These are phyloP conservation scores for Saxicola maurus DNA, from an alignment of 2,797 vertebrate species.

Conservation along the genomic window DNA sequence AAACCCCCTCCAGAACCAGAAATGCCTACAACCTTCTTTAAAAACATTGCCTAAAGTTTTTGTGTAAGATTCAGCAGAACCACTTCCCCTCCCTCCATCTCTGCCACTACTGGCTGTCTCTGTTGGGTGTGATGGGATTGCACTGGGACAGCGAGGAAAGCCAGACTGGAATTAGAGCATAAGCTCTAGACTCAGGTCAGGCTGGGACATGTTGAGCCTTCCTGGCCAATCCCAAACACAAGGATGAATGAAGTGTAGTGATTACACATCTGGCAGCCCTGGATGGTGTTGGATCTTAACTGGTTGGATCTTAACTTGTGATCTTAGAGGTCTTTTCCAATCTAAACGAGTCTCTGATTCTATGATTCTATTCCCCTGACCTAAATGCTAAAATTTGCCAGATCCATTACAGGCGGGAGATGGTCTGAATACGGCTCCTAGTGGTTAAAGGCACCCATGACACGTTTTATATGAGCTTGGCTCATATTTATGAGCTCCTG, in stretches of 20 bases:
- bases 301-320: background rate
- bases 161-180: background rate
- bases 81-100: background rate
- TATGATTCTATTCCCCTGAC: background rate
- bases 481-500: background rate
- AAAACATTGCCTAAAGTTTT: background rate
- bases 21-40: background rate
- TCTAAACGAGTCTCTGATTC: background rate
- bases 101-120: background rate
- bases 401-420: background rate
- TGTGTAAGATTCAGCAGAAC: background rate
- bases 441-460: conserved; percentile 36
- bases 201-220: background rate
- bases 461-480: background rate
- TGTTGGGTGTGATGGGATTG: background rate
- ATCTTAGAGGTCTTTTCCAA: background rate
- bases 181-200: background rate
- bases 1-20: background rate
- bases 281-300: background rate
- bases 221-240: background rate
- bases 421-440: conserved; percentile 58
- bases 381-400: background rate
- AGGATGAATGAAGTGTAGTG: background rate
- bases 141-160: background rate
- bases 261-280: background rate